Conservation (phyloP, 2,113 vertebrate genomes). For the Lynx canadensis region DNA sequence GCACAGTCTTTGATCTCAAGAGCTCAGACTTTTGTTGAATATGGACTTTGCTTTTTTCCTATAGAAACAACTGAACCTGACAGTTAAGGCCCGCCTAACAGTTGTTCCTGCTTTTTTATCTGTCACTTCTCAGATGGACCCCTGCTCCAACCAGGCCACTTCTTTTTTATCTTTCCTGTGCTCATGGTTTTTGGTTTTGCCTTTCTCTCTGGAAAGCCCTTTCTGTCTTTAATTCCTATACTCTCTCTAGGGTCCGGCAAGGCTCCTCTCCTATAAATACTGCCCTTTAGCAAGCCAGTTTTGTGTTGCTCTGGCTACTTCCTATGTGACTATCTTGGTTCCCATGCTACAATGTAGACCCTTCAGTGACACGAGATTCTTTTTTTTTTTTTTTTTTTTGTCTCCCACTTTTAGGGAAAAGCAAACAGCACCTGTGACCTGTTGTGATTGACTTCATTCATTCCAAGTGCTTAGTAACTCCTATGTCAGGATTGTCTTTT, state of each 20-base stretch:
- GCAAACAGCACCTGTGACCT: not conserved
- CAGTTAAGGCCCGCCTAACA: not conserved
- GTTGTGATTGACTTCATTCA: not conserved
- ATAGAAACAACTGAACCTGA: not conserved
- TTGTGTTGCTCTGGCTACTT: not conserved
- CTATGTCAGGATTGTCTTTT: not conserved
- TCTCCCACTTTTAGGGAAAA: not conserved
- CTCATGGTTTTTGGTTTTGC: not conserved
- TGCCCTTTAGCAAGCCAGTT: slow-evolving; percentile 25
- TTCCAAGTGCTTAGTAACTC: not conserved
- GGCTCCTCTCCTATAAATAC: not conserved
- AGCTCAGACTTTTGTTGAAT: not conserved
- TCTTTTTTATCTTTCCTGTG: not conserved
- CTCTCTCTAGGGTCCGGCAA: not conserved
- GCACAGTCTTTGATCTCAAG: not conserved
- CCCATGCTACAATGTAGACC: not conserved
- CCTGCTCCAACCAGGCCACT: not conserved
- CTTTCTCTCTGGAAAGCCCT: not conserved
- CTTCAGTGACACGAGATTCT: not conserved
- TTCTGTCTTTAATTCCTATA: not conserved
- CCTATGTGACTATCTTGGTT: not conserved
- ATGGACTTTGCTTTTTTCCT: not conserved
- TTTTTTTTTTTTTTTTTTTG: not conserved
- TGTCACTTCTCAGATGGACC: not conserved
- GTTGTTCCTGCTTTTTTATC: not conserved